Conservation (phyloP, 2,888 invertebrate genomes). For the Pterostichus madidus region DNA sequence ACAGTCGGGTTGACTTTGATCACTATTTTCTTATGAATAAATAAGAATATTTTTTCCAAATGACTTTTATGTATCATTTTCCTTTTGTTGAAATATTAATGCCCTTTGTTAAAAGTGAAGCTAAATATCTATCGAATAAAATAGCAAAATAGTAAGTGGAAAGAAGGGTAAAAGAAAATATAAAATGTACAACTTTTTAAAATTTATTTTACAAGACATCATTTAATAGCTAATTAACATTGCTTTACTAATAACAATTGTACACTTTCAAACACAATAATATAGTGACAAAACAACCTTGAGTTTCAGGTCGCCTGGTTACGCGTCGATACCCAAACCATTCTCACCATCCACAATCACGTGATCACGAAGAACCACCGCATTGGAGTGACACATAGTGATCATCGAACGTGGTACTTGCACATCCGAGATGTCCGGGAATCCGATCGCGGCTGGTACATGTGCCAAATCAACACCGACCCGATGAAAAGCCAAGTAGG, state of each 20-base stretch:
- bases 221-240: neutral
- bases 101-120: too few relatives aligned
- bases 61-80: too few relatives aligned
- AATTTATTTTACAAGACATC: too few relatives aligned
- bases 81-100: too few relatives aligned
- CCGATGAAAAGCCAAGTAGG: constrained; percentile 89
- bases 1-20: too few relatives aligned
- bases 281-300: constrained; percentile 19
- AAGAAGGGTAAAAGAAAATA: too few relatives aligned
- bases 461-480: constrained; percentile 93
- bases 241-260: neutral
- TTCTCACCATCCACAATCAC: constrained; percentile 89
- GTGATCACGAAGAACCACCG: constrained; percentile 91
- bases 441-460: constrained; percentile 90
- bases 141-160: too few relatives aligned
- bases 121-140: too few relatives aligned
- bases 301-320: constrained; percentile 87
- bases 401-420: constrained; percentile 89
- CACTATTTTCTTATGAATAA: too few relatives aligned
- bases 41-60: too few relatives aligned
- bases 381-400: constrained; percentile 88
- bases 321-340: constrained; percentile 90
- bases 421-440: constrained; percentile 88
- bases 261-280: neutral
- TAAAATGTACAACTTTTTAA: too few relatives aligned